These are phyloP conservation scores for Cyphomyrmex costatus DNA, from an alignment of 1,140 invertebrate species.

Conservation along the genomic window DNA sequence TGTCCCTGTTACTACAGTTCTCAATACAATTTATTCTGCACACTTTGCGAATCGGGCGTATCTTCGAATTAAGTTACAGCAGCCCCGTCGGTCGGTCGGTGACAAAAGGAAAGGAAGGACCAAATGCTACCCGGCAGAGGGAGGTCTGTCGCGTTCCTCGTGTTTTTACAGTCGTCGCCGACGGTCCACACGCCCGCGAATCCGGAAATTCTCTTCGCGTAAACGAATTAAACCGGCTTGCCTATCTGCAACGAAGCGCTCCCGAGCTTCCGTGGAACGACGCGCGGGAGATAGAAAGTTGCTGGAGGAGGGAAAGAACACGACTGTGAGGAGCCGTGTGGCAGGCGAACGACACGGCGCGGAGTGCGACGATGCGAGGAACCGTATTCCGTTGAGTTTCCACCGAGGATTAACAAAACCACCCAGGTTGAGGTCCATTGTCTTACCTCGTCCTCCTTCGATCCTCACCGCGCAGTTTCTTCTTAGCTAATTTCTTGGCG, in stretches of 20 bases:
- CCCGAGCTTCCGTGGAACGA: slow-evolving; percentile 27
- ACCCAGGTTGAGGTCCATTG: slow-evolving; percentile 67
- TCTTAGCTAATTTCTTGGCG: slow-evolving; percentile 75
- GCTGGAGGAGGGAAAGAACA: slow-evolving; percentile 32
- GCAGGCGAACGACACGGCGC: slow-evolving; percentile 10
- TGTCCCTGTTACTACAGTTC: slow-evolving; percentile 41
- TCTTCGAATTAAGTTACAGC: slow-evolving; percentile 63
- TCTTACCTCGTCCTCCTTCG: slow-evolving; percentile 62
- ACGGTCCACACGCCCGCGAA: slow-evolving; percentile 53
- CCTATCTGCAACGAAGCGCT: slow-evolving; percentile 57
- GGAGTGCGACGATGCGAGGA: background rate
- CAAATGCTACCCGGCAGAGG: slow-evolving; percentile 44
- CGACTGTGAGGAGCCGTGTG: slow-evolving; percentile 5
- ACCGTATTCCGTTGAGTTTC: slow-evolving; percentile 66
- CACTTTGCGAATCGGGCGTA: slow-evolving; percentile 71
- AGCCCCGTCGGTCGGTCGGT: slow-evolving; percentile 14
- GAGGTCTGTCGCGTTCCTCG: slow-evolving; percentile 33
- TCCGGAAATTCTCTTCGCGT: slow-evolving; percentile 58
- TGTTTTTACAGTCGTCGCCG: slow-evolving; percentile 66
- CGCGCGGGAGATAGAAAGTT: slow-evolving; percentile 40
- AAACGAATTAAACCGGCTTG: slow-evolving; percentile 65
- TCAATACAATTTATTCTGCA: slow-evolving; percentile 68
- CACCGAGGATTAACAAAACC: slow-evolving; percentile 74
- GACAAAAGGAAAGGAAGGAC: slow-evolving; percentile 48
- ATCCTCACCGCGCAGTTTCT: slow-evolving; percentile 68